Percentiles rank a stretch among this genome's conserved stretches.
These are phyloP conservation scores for Sebastes matsubarae DNA, from an alignment of 2,797 vertebrate species.

Conservation along the genomic window DNA sequence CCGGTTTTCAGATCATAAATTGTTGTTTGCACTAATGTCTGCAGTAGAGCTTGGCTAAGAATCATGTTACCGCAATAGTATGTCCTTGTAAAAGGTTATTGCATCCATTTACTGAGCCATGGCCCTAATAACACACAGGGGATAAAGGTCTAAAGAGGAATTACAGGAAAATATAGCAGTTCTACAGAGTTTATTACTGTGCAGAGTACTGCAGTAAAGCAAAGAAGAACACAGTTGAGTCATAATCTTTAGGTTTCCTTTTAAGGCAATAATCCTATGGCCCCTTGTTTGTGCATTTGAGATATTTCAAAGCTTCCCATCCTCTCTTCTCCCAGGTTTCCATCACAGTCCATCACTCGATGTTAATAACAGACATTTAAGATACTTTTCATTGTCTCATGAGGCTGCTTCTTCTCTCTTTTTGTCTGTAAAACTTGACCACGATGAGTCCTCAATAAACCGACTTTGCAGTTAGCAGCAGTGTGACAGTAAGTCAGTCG, in stretches of 20 bases:
- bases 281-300: not conserved
- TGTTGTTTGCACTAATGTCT: slow-evolving; percentile 21
- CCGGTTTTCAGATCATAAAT: slow-evolving; percentile 6
- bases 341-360: not conserved
- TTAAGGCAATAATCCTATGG: not conserved
- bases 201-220: not conserved
- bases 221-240: not conserved
- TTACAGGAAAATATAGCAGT: slow-evolving; percentile 6
- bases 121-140: not conserved
- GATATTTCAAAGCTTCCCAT: not conserved
- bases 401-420: not conserved
- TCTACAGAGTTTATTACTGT: not conserved
- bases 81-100: slow-evolving; percentile 36
- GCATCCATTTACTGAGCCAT: slow-evolving; percentile 25
- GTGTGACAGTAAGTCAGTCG: not conserved
- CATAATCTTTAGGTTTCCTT: not conserved
- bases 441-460: not conserved
- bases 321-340: not conserved
- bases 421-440: not conserved
- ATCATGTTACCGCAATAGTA: not conserved
- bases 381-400: not conserved
- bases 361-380: not conserved
- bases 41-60: not conserved
- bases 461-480: not conserved
- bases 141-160: not conserved